Evolutionary conservation across 2,113 vertebrate genomes (phyloP).

Genomic region (Tychaedon coryphoeus): DNA sequence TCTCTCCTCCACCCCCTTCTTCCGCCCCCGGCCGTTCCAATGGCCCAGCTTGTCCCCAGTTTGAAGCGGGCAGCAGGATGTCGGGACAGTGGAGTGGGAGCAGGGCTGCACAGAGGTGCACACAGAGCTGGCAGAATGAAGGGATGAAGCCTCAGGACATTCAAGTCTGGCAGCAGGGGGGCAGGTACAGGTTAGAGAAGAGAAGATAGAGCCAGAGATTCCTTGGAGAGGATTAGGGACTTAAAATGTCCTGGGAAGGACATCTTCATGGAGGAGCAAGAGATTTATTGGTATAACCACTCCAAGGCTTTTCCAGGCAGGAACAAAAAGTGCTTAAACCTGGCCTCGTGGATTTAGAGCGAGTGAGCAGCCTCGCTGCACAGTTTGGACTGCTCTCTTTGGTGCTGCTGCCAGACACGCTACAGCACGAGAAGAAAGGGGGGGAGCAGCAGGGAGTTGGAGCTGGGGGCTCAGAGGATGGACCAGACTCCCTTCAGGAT

Average conservation of each 20-base stretch:
- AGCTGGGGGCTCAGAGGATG: background rate
- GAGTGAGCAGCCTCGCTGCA: background rate
- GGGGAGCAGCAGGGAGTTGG: background rate
- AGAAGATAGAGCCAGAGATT: background rate
- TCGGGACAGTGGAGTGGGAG: background rate
- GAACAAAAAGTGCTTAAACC: constrained; percentile 61
- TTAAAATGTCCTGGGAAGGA: constrained; percentile 3
- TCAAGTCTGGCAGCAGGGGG: background rate
- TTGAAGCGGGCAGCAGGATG: background rate
- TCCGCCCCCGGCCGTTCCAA: background rate
- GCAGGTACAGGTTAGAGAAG: background rate
- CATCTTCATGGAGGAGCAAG: constrained; percentile 2
- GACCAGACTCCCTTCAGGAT: background rate
- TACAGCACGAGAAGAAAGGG: background rate
- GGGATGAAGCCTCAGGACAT: background rate
- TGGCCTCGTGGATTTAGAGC: constrained; percentile 19
- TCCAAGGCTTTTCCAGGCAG: constrained; percentile 24
- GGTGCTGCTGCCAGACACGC: background rate
- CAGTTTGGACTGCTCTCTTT: background rate
- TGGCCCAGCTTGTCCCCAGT: background rate
- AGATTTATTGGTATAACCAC: constrained; percentile 9
- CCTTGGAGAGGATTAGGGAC: constrained; percentile 6
- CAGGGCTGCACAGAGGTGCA: background rate
- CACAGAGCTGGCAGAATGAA: background rate
- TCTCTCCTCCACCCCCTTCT: constrained; percentile 51